Percentiles rank a stretch among this genome's conserved stretches.
These are phyloP conservation scores for Arizona elegans DNA, from an alignment of 2,113 vertebrate species.

Conservation along the genomic window DNA sequence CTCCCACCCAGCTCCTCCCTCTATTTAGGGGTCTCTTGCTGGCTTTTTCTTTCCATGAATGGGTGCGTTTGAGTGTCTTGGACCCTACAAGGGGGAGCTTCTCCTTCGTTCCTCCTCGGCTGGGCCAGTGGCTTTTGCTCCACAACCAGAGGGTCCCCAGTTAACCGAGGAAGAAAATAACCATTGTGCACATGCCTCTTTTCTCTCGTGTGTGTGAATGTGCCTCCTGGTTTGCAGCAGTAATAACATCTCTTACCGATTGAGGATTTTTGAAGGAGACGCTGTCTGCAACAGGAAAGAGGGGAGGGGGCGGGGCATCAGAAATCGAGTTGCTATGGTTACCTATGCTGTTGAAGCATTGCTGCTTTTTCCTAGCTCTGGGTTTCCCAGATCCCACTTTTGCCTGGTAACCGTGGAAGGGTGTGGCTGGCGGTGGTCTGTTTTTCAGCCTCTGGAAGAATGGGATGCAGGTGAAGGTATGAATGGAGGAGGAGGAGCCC, in stretches of 20 bases:
- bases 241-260: not conserved
- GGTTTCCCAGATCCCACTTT: not conserved
- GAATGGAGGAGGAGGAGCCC: not conserved
- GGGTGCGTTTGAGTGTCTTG: not conserved
- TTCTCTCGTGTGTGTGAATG: not conserved
- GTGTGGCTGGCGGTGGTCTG: fast-evolving
- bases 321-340: slow-evolving; percentile 61
- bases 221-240: not conserved
- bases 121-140: not conserved
- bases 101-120: not conserved
- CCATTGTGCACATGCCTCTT: not conserved
- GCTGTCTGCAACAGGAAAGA: slow-evolving; percentile 33
- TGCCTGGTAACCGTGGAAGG: not conserved
- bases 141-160: not conserved
- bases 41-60: not conserved
- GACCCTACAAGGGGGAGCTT: not conserved
- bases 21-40: not conserved
- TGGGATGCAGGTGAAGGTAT: not conserved
- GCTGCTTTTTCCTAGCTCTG: not conserved
- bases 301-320: not conserved
- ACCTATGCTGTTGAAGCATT: slow-evolving; percentile 49
- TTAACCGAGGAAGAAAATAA: not conserved
- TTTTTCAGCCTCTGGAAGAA: not conserved
- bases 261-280: slow-evolving; percentile 19
- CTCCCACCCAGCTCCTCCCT: not conserved